Evolutionary conservation across 2,113 vertebrate genomes (phyloP).

Genomic region (Nanger granti): DNA sequence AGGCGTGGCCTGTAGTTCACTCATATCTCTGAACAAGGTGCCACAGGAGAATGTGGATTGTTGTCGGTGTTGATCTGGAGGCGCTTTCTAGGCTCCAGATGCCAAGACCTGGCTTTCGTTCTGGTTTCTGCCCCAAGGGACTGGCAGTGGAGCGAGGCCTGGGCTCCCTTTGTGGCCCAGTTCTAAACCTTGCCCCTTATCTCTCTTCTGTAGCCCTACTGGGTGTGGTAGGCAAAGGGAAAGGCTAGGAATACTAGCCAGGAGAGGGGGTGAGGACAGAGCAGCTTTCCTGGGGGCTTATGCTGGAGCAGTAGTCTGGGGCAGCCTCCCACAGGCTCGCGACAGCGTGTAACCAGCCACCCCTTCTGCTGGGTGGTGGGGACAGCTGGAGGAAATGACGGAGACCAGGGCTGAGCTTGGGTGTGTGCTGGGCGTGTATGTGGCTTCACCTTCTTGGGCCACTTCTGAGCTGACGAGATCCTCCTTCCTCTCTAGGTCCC

Average conservation of each 20-base stretch:
- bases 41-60: not conserved
- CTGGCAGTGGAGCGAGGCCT: not conserved
- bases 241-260: not conserved
- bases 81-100: not conserved
- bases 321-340: fast-evolving
- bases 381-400: fast-evolving
- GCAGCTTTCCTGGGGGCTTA: no score
- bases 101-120: not conserved
- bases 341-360: fast-evolving
- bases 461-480: not conserved
- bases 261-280: no score
- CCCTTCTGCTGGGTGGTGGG: fast-evolving
- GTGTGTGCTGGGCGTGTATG: not conserved
- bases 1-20: not conserved
- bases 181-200: fast-evolving
- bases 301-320: fast-evolving
- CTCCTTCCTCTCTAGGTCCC: constrained; percentile 69
- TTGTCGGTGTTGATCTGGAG: not conserved
- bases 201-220: not conserved
- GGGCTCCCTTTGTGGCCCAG: not conserved
- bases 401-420: not conserved
- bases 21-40: not conserved
- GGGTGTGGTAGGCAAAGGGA: not conserved
- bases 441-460: not conserved
- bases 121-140: not conserved